Evolutionary conservation across 37 sponge, comb jelly and placozoan species (phyloP), one percentile per base, ranked within the genome.

Genomic region (Ephydatia muelleri): DNA sequence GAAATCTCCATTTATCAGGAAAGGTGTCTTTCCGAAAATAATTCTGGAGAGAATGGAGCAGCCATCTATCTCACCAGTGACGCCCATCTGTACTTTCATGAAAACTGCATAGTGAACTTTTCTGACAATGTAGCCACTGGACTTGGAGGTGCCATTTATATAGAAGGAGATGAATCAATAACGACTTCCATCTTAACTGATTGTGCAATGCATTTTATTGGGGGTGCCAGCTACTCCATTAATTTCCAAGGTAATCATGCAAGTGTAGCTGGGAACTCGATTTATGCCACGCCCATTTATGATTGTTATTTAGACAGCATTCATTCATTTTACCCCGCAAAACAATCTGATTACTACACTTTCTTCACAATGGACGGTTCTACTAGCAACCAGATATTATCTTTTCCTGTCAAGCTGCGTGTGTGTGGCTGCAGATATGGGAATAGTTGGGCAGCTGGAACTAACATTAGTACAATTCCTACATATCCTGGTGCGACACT

Each of bases 281-380:
- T 85, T 13, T 79, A 79, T 30, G 86, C 70, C 35, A 78, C 48
- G 28, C 86, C 86, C 34, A 48, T 88, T n/a, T 88, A 88, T 70
- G 13, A 13, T 14, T 88, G 88, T 76, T 31, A 70, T 5, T 88
- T 43, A 43, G 43, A 9, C 43, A 43, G 6, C 43, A 43, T 9
- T n/a, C n/a, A n/a, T n/a, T n/a, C n/a, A n/a, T n/a, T n/a, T 43
- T 43, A 3, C 43, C 43, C 3, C 43, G 6, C 43, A 43, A 43
- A 3, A 43, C 3, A 43, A 6, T 43, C 43, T 43, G 43, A 43
- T 43, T 43, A 43, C 6, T 43, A 43, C 43, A 3, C 3, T 3
- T 43, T 9, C 6, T 43, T 43, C 6, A 3, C 3, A 43, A 9
- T 43, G 3, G 43, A 6, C 3, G 6, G 6, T 6, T 43, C 43